These are phyloP conservation scores for Scaptomyza flava DNA, from an alignment of 2,888 invertebrate genomes.

Conservation along the genomic window DNA sequence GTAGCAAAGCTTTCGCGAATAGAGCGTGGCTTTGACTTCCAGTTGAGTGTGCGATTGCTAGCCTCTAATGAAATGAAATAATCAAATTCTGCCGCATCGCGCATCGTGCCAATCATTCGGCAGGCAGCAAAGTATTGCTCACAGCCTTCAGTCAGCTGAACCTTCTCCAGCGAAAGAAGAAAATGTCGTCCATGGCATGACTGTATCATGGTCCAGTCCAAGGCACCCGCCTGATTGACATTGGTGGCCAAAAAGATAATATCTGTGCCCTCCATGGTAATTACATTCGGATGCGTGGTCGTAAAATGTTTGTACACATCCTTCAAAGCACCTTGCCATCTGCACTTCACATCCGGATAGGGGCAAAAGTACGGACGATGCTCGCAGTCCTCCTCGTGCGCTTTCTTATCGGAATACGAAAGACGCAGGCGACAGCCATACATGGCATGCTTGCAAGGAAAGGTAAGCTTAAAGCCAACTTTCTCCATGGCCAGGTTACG, in stretches of 20 bases:
- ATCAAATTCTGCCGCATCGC: constrained; percentile 99
- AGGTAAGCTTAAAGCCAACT: constrained; percentile 98
- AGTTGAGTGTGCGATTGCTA: constrained; percentile 85
- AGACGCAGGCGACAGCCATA: constrained; percentile 96
- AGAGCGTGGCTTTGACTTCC: constrained; percentile 98
- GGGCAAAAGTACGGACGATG: constrained; percentile 99
- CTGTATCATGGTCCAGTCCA: constrained; percentile 99
- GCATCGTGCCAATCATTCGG: constrained; percentile 98
- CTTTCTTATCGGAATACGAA: constrained; percentile 97
- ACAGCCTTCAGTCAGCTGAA: constrained; percentile 97
- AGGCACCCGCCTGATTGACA: constrained; percentile 99
- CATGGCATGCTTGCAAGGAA: constrained; percentile 98
- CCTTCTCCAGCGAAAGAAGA: constrained; percentile 99
- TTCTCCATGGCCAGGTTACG: constrained; percentile 99
- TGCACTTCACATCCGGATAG: constrained; percentile 99
- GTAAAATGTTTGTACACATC: constrained; percentile 99
- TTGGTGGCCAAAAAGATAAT: constrained; percentile 99
- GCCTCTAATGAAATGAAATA: constrained; percentile 93
- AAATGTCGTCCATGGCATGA: constrained; percentile 99
- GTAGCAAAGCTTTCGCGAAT: constrained; percentile 99
- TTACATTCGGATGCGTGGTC: constrained; percentile 98
- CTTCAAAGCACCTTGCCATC: constrained; percentile 99
- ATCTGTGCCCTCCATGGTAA: constrained; percentile 98
- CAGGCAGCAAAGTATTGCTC: constrained; percentile 99
- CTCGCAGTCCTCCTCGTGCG: constrained; percentile 99